phyloP scores from a whole-genome alignment of 1,140 invertebrate species.

The Eurosta solidaginis region DNA sequence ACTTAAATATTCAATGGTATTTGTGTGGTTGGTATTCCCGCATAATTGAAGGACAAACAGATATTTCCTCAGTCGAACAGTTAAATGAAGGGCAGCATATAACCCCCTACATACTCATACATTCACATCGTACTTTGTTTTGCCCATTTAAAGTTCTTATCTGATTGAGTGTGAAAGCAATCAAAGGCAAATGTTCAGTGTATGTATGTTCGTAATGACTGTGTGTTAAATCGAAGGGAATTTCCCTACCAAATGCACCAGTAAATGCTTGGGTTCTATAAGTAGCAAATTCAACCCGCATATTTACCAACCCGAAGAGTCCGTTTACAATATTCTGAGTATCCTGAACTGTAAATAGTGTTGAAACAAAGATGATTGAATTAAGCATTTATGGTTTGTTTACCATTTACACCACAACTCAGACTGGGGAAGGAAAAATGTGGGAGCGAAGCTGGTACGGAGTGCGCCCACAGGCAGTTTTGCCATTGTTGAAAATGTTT shows the following conservation, averaged over 20 bases:
- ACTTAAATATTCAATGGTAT: neutral
- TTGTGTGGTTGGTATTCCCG: too few relatives aligned
- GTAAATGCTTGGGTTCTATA: neutral
- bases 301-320: neutral
- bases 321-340: neutral
- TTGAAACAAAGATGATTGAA: slow-evolving; percentile 50
- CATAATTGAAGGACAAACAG: neutral
- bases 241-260: neutral
- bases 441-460: neutral
- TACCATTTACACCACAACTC: slow-evolving; percentile 11
- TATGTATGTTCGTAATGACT: neutral
- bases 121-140: neutral
- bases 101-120: neutral
- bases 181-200: slow-evolving; percentile 8
- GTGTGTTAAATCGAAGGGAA: neutral
- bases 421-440: neutral
- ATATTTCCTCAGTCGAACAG: slow-evolving; percentile 11
- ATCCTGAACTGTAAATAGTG: slow-evolving; percentile 31
- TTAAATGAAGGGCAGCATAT: neutral
- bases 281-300: slow-evolving; percentile 26
- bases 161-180: slow-evolving; percentile 35
- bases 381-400: slow-evolving; percentile 46
- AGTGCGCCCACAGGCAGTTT: neutral
- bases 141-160: slow-evolving; percentile 29
- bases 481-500: neutral